Conservation (phyloP, 2,888 invertebrate species). For the Diplazon laetatorius region DNA sequence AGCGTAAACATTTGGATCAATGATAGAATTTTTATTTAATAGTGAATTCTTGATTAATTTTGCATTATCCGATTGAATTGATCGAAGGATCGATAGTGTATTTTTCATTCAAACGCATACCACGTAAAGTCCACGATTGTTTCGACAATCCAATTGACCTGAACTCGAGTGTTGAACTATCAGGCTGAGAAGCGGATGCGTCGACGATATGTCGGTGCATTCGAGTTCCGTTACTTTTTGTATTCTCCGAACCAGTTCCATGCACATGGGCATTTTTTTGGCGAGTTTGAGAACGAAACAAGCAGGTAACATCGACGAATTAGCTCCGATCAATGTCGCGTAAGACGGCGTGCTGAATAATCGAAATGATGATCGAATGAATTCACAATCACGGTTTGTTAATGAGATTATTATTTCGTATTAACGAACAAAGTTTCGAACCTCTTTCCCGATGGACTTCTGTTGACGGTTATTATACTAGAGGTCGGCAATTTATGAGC, state of each 20-base stretch:
- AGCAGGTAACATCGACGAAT: slow-evolving; percentile 95
- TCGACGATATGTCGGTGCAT: slow-evolving; percentile 84
- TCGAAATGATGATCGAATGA: slow-evolving; percentile 69
- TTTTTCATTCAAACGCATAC: slow-evolving; percentile 84
- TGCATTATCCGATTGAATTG: not conserved
- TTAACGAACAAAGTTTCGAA: slow-evolving; percentile 76
- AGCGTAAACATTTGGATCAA: no score
- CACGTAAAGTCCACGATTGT: slow-evolving; percentile 92
- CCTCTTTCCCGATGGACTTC: slow-evolving; percentile 90
- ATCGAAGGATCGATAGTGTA: not conserved
- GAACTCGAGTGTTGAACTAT: slow-evolving; percentile 91
- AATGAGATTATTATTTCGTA: no score
- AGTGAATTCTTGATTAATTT: no score
- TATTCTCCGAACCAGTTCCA: slow-evolving; percentile 88
- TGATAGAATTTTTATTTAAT: no score
- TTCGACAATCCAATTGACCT: slow-evolving; percentile 88
- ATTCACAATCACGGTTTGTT: not conserved
- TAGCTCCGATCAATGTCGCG: slow-evolving; percentile 90
- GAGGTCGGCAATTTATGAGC: slow-evolving; percentile 92
- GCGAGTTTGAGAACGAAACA: slow-evolving; percentile 93
- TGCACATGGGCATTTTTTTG: slow-evolving; percentile 93
- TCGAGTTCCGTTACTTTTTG: slow-evolving; percentile 86
- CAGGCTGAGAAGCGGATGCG: slow-evolving; percentile 88
- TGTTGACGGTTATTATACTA: slow-evolving; percentile 88
- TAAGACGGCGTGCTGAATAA: slow-evolving; percentile 88